Base-by-base conservation (phyloP, 2,113 vertebrate species). In the Lophius piscatorius region DNA sequence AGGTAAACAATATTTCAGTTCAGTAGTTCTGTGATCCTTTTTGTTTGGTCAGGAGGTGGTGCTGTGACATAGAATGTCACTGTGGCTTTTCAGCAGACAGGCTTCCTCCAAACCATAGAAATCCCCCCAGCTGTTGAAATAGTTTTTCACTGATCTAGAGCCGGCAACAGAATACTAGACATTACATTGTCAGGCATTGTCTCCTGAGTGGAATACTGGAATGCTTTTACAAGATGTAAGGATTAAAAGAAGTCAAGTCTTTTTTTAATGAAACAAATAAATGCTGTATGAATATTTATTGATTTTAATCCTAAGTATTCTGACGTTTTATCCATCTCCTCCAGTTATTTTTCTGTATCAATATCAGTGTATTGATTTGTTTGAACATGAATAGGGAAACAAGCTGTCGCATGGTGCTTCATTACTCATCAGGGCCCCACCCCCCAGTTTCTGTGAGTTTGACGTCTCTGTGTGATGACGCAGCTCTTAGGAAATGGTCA, bases 31-130 rank as follows among this genome's bases (percentile, higher is more conserved):
- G 2, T 24, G 48, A 40, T 63, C 51, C 47, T 61, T 58, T 31
- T 55, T 22, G 16, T 21, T 2, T 73, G 21, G 56, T 78, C 90
- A 88, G 71, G 50, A 90, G 91, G 70, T 85, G 91, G 89, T 47
- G 80, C 78, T 66, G 28, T 80, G 50, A 50, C 64, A 60, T 21
- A 45, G 56, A 58, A 23, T 66, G 42, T 64, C 26, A 4, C 5
- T 1, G 10, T 47, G 24, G 17, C 36, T 65, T 11, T 34, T 45
- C 24, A 29, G n/a, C 44, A 50, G 55, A 13, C 3, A 5, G 77
- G 68, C 42, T 70, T 63, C 57, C 56, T 74, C 68, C 63, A 44
- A 63, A 64, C 47, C 50, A 58, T 76, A 87, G 80, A 87, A 87
- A 82, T 72, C 73, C 85, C 78, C 82, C 50, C 61, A 62, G 72